A percentile compares a stretch with the other conserved stretches of the same genome.
Conservation (phyloP, 2,797 vertebrate genomes). For the Ptychobarbus kaznakovi region DNA sequence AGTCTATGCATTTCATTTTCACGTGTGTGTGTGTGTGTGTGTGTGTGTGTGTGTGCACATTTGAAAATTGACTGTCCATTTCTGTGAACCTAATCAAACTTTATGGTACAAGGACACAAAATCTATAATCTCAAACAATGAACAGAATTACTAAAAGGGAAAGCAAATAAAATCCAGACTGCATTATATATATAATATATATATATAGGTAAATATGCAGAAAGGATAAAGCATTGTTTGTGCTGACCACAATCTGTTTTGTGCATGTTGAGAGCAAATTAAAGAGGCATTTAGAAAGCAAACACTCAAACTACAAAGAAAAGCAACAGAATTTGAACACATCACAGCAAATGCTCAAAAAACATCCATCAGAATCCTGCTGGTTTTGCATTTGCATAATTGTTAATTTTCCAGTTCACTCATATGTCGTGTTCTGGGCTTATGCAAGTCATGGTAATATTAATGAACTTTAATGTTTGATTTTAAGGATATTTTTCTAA, state of each 20-base stretch:
- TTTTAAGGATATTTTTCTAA: background rate
- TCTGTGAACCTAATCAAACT: too few relatives aligned
- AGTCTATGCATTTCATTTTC: background rate
- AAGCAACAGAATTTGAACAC: background rate
- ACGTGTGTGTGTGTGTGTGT: too few relatives aligned
- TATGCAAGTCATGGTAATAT: background rate
- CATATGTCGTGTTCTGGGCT: background rate
- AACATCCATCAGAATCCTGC: background rate
- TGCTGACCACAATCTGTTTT: background rate
- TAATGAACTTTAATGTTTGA: background rate
- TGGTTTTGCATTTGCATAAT: slow-evolving; percentile 8
- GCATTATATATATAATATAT: background rate
- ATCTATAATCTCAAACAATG: background rate
- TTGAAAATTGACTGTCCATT: too few relatives aligned
- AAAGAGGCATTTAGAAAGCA: background rate
- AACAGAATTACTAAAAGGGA: background rate
- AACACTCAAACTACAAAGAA: background rate
- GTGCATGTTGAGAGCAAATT: background rate
- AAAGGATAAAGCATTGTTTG: background rate
- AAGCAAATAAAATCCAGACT: background rate
- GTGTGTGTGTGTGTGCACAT: background rate
- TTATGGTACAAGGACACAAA: too few relatives aligned
- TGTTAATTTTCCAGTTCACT: slow-evolving; percentile 9
- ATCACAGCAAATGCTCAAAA: background rate
- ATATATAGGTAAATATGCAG: background rate